Evolutionary conservation across 2,888 invertebrate genomes (phyloP).

Genomic region (Troides oblongomaculatus): DNA sequence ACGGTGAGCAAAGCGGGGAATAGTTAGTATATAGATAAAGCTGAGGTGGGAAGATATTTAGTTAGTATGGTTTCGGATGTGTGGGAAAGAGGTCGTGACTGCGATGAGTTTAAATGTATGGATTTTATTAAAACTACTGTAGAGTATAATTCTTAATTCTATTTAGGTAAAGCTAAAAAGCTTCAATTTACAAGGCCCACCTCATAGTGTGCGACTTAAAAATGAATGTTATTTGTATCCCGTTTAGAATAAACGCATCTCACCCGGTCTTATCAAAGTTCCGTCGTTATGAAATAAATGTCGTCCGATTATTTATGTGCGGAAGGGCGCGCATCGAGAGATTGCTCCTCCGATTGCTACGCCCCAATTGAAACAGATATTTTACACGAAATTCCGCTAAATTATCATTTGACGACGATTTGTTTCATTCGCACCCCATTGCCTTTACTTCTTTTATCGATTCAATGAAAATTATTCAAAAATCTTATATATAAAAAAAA

Average conservation of each 20-base stretch:
- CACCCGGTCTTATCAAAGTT: conserved; percentile 64
- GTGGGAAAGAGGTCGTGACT: too few species aligned
- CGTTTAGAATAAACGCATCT: background rate
- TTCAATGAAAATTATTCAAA: background rate
- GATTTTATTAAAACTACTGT: too few species aligned
- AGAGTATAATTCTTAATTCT: too few species aligned
- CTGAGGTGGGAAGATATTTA: too few species aligned
- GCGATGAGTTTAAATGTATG: too few species aligned
- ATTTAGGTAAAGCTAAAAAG: too few species aligned
- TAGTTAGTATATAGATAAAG: too few species aligned
- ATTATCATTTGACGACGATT: conserved; percentile 66
- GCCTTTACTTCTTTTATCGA: conserved; percentile 42
- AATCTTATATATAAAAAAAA: background rate
- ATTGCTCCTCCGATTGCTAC: conserved; percentile 62
- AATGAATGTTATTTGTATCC: background rate
- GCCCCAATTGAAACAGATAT: conserved; percentile 66
- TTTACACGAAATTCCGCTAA: conserved; percentile 57
- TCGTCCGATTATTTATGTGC: conserved; percentile 69
- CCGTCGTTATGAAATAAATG: conserved; percentile 72
- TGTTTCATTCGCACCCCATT: conserved; percentile 59
- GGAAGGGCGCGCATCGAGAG: conserved; percentile 64
- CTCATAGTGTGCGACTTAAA: background rate
- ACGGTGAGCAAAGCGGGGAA: too few species aligned
- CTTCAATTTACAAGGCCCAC: too few species aligned
- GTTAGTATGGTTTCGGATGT: too few species aligned